Percentiles rank a stretch among this genome's conserved stretches.
phyloP scores from a whole-genome alignment of 2,797 vertebrate genomes.

The Pempheris klunzingeri region DNA sequence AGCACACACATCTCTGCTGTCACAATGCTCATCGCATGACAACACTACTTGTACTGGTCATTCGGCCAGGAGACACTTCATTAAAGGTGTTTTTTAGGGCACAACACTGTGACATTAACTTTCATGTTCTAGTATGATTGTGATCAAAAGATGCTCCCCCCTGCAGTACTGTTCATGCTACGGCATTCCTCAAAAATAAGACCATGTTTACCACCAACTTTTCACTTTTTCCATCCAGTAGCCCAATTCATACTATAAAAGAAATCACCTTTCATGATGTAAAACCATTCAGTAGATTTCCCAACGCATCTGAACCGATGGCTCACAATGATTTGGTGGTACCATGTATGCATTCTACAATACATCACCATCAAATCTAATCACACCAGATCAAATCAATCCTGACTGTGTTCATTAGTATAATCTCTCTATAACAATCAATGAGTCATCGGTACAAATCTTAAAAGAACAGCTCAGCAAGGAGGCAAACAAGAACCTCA shows the following conservation, averaged over 20 bases:
- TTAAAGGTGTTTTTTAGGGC: background rate
- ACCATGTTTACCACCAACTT: background rate
- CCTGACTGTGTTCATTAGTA: background rate
- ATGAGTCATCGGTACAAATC: background rate
- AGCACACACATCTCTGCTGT: constrained; percentile 24
- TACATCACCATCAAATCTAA: background rate
- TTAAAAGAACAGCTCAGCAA: constrained; percentile 7
- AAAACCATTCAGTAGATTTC: background rate
- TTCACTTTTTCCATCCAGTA: background rate
- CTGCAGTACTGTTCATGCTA: background rate
- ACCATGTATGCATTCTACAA: background rate
- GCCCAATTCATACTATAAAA: background rate
- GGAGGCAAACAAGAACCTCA: background rate
- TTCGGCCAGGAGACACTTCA: background rate
- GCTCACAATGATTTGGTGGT: background rate
- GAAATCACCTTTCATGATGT: background rate
- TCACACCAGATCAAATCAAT: background rate
- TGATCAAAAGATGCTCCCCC: background rate
- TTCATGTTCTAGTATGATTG: background rate
- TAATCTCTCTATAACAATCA: background rate
- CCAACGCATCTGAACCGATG: background rate
- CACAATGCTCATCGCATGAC: constrained; percentile 16
- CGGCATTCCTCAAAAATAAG: background rate
- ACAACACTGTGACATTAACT: background rate
- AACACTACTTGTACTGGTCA: background rate